Conservation (phyloP, 1,140 invertebrate genomes). For the Sitophilus oryzae region DNA sequence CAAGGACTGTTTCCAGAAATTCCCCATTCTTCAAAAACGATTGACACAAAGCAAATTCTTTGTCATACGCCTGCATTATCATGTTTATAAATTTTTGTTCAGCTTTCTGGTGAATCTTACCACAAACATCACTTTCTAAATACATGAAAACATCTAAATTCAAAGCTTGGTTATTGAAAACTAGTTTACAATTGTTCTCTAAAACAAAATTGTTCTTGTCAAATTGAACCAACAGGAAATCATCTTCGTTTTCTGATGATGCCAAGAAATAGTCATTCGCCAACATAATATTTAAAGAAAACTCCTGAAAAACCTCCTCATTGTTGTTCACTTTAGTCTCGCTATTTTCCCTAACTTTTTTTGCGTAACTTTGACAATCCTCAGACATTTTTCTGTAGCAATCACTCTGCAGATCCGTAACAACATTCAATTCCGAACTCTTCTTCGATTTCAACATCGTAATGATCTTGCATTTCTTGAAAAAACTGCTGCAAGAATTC, state of each 20-base stretch:
- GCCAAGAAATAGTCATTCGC: not conserved
- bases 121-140: too few relatives aligned
- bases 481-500: conserved; percentile 21
- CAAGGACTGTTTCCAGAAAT: not conserved
- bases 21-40: not conserved
- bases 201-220: not conserved
- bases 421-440: not conserved
- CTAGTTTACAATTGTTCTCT: not conserved
- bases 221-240: not conserved
- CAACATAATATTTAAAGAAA: conserved; percentile 30
- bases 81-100: too few relatives aligned
- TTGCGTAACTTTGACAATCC: conserved; percentile 31
- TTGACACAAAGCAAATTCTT: not conserved
- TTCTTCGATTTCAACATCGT: conserved; percentile 20
- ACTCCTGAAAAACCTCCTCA: conserved; percentile 28
- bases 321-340: conserved; percentile 15
- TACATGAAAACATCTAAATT: too few relatives aligned
- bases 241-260: conserved; percentile 3
- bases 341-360: conserved; percentile 30
- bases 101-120: too few relatives aligned
- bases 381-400: conserved; percentile 18
- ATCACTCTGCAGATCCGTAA: not conserved
- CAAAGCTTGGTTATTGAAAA: conserved; percentile 2
- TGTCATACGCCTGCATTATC: too few relatives aligned
- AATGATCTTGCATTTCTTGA: conserved; percentile 26